Evolutionary conservation across 2,797 vertebrate species (phyloP), one percentile per base, ranked within the genome.

Genomic region (Yasuhikotakia modesta): DNA sequence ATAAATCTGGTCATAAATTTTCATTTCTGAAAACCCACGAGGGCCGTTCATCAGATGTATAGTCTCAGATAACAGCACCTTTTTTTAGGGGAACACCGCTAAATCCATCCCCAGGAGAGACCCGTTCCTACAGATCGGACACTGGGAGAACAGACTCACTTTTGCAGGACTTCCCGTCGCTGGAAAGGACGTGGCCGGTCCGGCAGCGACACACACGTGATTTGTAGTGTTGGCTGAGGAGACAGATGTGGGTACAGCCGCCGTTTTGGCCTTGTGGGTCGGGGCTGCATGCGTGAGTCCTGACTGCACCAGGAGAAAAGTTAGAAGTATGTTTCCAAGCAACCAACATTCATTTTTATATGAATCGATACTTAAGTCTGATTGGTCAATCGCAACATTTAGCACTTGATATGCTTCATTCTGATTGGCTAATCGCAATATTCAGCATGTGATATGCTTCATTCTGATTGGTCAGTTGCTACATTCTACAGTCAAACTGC

Each of bases 221-320:
- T 86, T 95, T 95, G 88, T 95, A 94, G 85, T 86, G 92, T 90
- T 88, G 91, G 86, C 94, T 90, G 78, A 96, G 92, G 79, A 95
- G 91, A 90, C 95, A 96, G 91, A 95, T 85, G 90, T 96, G 94
- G 0, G 89, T 88, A 60, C 95, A 95, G 65, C 94, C 94, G 82
- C 95, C 95, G 0, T 90, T 91, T 85, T 82, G 88, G 45, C 93
- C 93, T 1, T 85, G 82, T 0, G 88, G 82, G 76, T 94, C 93
- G 69, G 53, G 76, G 75, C 95, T 92, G 72, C 95, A 95, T 0
- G 94, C 94, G 4, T 95, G 93, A 87, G 91, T 93, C 85, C 92
- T 93, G 81, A 91, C 95, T 96, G 57, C 0, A 85, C 83, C 16
- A 27, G 65, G 16, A 76, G 11, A 78, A 53, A 82, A 1, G 76